These are phyloP conservation scores for Sphyrna mokarran DNA, from an alignment of 2,113 vertebrate genomes.

Conservation along the genomic window DNA sequence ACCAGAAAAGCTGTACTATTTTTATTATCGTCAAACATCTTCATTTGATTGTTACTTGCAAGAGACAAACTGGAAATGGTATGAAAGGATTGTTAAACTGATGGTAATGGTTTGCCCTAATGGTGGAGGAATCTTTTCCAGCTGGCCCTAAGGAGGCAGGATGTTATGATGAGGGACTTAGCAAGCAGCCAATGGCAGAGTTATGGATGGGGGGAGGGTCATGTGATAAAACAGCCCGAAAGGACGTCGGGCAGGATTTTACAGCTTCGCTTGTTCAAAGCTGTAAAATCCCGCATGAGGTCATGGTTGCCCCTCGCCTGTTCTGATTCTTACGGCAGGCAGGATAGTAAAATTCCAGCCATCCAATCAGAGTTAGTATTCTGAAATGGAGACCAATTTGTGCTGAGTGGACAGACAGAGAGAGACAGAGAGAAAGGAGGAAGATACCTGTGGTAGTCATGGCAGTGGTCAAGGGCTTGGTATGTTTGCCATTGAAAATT, in stretches of 20 bases:
- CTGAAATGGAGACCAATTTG: not conserved
- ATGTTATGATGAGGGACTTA: not conserved
- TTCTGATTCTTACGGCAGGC: no score
- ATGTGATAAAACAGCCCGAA: not conserved
- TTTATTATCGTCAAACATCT: no score
- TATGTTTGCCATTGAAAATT: conserved; percentile 39
- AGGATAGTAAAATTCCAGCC: no score
- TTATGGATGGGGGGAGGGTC: not conserved
- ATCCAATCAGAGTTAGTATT: not conserved
- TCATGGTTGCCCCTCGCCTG: no score
- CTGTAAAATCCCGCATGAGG: no score
- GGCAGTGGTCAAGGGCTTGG: conserved; percentile 41
- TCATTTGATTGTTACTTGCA: no score
- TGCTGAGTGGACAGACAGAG: not conserved
- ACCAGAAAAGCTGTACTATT: not conserved
- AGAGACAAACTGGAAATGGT: not conserved
- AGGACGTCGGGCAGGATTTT: no score
- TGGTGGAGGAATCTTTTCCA: not conserved
- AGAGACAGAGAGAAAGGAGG: not conserved
- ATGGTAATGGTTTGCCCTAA: not conserved
- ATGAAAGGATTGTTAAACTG: not conserved
- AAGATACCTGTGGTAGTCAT: conserved; percentile 51
- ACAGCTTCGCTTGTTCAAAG: no score
- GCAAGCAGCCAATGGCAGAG: not conserved
- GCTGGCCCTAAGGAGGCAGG: not conserved